phyloP scores from a whole-genome alignment of 2,888 invertebrate species.

The Sinhomidia bicolor region DNA sequence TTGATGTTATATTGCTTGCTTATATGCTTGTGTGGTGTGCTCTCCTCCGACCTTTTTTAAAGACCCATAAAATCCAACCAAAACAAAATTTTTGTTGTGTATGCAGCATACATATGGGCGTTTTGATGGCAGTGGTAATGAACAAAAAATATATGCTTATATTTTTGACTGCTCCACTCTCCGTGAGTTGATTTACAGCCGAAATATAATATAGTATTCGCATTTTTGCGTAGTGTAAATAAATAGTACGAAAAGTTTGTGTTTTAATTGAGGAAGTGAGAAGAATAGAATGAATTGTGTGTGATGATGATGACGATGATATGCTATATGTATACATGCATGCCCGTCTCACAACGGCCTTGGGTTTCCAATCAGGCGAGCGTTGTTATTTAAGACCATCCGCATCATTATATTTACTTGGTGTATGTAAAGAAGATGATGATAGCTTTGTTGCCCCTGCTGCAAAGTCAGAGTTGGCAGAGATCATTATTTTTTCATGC shows the following conservation, averaged over 20 bases:
- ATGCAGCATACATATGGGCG: background rate
- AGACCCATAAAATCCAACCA: background rate
- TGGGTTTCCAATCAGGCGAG: constrained; percentile 61
- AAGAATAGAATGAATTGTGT: constrained; percentile 31
- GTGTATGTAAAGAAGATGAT: background rate
- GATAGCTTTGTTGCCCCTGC: background rate
- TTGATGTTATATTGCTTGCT: background rate
- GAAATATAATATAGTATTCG: too few relatives aligned
- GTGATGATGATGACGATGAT: constrained; percentile 17
- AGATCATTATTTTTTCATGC: constrained; percentile 27
- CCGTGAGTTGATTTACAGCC: too few relatives aligned
- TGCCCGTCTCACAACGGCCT: constrained; percentile 48
- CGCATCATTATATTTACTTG: background rate
- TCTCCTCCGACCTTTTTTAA: background rate
- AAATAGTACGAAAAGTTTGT: constrained; percentile 39
- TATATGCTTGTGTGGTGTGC: background rate
- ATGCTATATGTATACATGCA: background rate
- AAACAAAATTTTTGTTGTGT: background rate
- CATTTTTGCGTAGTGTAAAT: background rate
- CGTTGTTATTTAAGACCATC: constrained; percentile 40
- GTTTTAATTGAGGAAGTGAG: constrained; percentile 70
- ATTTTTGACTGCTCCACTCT: too few relatives aligned
- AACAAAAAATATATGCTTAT: too few relatives aligned
- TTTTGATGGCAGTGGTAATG: too few relatives aligned
- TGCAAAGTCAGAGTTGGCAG: background rate